These are phyloP conservation scores for Entomyzon cyanotis DNA, from an alignment of 2,113 vertebrate genomes.

Conservation along the genomic window DNA sequence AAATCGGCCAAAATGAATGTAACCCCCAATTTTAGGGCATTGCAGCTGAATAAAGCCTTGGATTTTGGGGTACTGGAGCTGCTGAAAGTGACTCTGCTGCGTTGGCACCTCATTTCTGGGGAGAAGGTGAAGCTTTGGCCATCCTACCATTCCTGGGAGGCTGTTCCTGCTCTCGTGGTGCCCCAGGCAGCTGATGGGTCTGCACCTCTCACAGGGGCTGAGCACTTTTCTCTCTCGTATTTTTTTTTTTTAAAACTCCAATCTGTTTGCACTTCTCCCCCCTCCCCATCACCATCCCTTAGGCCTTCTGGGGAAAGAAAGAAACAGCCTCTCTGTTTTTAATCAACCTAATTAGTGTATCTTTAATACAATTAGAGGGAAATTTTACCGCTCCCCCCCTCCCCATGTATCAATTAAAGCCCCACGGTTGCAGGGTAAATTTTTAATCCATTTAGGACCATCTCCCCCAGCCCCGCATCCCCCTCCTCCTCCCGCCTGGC, in stretches of 20 bases:
- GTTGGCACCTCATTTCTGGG: neutral
- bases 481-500: constrained; percentile 43
- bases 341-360: constrained; percentile 73
- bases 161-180: neutral
- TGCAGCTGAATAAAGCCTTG: neutral
- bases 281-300: neutral
- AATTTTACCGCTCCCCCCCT: constrained; percentile 32
- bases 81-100: neutral
- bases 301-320: constrained; percentile 55
- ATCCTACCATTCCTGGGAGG: fast-evolving
- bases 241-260: neutral
- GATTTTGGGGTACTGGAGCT: neutral
- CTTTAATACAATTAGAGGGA: constrained; percentile 73
- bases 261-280: constrained; percentile 56
- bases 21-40: neutral
- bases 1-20: neutral
- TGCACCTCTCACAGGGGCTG: neutral
- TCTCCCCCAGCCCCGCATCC: neutral
- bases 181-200: fast-evolving
- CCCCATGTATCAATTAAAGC: constrained; percentile 56
- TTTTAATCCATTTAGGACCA: constrained; percentile 68
- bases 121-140: neutral
- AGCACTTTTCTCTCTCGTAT: neutral
- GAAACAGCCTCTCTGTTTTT: constrained; percentile 70
- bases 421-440: constrained; percentile 60